A percentile compares a stretch with the other conserved stretches of the same genome.
Conservation (phyloP, 2,113 vertebrate genomes). For the Hystrix cristata region DNA sequence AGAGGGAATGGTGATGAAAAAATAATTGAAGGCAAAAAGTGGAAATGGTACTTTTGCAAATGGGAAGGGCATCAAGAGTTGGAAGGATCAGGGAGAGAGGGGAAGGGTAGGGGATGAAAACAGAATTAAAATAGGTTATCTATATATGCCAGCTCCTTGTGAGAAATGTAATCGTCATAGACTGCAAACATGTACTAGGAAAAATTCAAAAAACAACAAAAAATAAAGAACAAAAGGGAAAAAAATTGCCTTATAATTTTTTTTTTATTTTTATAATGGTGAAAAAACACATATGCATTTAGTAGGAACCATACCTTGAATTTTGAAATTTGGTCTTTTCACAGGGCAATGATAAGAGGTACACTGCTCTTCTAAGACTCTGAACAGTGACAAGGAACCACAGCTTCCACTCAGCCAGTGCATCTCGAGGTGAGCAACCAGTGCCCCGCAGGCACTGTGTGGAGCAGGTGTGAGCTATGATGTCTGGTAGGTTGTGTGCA, state of each 20-base stretch:
- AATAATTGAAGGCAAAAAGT: background rate
- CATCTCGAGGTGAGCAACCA: no score
- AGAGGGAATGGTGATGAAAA: background rate
- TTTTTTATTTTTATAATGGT: background rate
- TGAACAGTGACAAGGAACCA: background rate
- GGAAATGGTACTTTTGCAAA: background rate
- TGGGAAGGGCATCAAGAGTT: background rate
- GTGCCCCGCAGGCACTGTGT: no score
- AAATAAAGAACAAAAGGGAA: background rate
- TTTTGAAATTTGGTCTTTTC: background rate
- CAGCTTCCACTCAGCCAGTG: background rate
- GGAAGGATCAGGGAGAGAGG: background rate
- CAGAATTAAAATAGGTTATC: background rate
- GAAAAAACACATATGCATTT: background rate
- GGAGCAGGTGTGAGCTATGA: background rate
- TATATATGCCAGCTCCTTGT: background rate
- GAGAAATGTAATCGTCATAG: background rate
- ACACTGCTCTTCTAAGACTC: no score
- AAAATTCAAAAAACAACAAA: background rate
- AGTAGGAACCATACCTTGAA: background rate
- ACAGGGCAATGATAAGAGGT: background rate
- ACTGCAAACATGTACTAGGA: background rate
- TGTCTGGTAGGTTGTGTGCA: background rate
- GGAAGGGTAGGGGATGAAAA: background rate
- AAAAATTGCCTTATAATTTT: background rate